phyloP scores from a whole-genome alignment of 35 echinoderm and acorn worm genomes.

The Hemicentrotus pulcherrimus region DNA sequence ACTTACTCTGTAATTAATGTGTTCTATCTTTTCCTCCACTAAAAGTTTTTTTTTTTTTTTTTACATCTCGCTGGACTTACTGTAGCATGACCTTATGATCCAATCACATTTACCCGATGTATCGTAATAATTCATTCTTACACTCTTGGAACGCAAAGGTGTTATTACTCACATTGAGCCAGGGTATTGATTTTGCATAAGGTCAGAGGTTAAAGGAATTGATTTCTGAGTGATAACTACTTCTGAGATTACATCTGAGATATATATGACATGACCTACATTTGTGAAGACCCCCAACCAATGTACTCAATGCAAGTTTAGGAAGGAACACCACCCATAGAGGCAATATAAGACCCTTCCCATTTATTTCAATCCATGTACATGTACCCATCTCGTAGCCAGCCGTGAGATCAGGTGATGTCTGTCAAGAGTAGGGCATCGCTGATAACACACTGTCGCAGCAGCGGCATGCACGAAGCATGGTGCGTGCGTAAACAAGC shows the following conservation, averaged over 20 bases:
- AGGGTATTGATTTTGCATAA: background rate
- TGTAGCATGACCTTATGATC: background rate
- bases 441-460: constrained; percentile 10
- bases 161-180: background rate
- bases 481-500: constrained; percentile 54
- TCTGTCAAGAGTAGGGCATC: background rate
- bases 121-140: background rate
- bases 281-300: background rate
- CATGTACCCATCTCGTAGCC: background rate
- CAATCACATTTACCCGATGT: background rate
- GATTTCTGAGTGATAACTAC: background rate
- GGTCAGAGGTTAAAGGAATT: background rate
- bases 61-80: background rate
- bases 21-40: no score
- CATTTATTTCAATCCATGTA: background rate
- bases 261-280: constrained; percentile 5
- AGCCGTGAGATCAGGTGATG: background rate
- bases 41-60: no score
- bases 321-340: background rate
- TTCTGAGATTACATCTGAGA: background rate
- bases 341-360: background rate
- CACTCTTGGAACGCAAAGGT: background rate
- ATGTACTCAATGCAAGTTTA: background rate
- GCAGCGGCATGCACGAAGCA: constrained; percentile 19
- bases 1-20: no score